Evolutionary conservation across 2,797 vertebrate genomes (phyloP).

Genomic region (Scolopax bukidnonensis): DNA sequence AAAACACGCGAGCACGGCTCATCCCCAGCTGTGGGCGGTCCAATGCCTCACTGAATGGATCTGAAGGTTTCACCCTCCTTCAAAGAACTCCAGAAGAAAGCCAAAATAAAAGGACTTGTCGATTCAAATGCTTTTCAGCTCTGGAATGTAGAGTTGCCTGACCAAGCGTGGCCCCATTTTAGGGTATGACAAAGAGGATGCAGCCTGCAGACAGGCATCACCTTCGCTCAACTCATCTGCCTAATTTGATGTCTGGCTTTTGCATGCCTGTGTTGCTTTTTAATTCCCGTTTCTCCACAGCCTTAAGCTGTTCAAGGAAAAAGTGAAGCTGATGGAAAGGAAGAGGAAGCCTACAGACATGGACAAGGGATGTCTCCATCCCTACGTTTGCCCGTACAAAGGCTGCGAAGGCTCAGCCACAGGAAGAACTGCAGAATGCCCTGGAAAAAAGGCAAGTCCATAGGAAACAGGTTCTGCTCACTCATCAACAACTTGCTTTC

Average conservation of each 20-base stretch:
- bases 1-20: neutral
- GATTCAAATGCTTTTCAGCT: neutral
- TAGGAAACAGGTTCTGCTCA: neutral
- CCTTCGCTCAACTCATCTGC: neutral
- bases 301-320: neutral
- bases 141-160: neutral
- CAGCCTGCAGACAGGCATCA: neutral
- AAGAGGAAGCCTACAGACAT: neutral
- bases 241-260: neutral
- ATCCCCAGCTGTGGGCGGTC: neutral
- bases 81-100: neutral
- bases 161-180: neutral
- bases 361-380: neutral
- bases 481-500: neutral
- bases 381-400: neutral
- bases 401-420: neutral
- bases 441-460: neutral
- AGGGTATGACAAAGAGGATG: neutral
- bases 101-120: neutral
- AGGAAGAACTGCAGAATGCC: neutral
- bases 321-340: neutral
- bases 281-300: neutral
- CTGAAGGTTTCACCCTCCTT: neutral
- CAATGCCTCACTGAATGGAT: neutral
- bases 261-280: neutral